Percentiles rank a stretch among this genome's conserved stretches.
These are phyloP conservation scores for Ommatoiulus sabulosus DNA, from an alignment of 2,888 invertebrate species.

Conservation along the genomic window DNA sequence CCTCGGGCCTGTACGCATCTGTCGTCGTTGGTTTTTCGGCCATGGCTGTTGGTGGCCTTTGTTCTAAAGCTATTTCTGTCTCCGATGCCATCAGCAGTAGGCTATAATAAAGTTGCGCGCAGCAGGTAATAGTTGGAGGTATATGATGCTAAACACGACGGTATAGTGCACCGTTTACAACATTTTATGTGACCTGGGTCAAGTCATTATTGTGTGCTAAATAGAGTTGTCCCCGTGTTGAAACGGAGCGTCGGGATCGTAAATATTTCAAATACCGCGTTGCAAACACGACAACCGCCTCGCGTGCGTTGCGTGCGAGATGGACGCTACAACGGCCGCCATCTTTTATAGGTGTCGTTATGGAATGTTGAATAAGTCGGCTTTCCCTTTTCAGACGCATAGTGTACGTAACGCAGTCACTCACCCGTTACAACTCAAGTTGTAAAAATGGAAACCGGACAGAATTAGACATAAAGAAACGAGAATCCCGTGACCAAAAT, in stretches of 20 bases:
- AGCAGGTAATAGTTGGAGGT: constrained; percentile 41
- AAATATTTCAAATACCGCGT: constrained; percentile 44
- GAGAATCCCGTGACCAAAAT: neutral
- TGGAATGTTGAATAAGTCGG: constrained; percentile 26
- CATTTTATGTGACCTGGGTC: constrained; percentile 53
- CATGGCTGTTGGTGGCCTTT: neutral
- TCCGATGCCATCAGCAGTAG: neutral
- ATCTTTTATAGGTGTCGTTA: neutral
- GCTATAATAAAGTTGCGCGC: neutral
- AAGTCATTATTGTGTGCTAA: constrained; percentile 53
- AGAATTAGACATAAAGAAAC: neutral
- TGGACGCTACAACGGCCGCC: neutral
- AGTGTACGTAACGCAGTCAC: neutral
- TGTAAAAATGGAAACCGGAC: constrained; percentile 18
- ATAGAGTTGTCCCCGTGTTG: constrained; percentile 49
- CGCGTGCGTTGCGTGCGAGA: neutral
- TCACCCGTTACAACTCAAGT: neutral
- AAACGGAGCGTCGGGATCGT: constrained; percentile 20
- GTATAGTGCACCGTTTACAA: constrained; percentile 51
- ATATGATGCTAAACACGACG: constrained; percentile 47
- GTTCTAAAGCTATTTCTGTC: constrained; percentile 12
- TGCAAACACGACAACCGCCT: neutral
- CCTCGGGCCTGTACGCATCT: neutral
- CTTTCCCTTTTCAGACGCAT: neutral
- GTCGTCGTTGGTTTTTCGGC: neutral